These are phyloP conservation scores for Bettongia penicillata DNA, from an alignment of 2,113 vertebrate genomes.

Conservation along the genomic window DNA sequence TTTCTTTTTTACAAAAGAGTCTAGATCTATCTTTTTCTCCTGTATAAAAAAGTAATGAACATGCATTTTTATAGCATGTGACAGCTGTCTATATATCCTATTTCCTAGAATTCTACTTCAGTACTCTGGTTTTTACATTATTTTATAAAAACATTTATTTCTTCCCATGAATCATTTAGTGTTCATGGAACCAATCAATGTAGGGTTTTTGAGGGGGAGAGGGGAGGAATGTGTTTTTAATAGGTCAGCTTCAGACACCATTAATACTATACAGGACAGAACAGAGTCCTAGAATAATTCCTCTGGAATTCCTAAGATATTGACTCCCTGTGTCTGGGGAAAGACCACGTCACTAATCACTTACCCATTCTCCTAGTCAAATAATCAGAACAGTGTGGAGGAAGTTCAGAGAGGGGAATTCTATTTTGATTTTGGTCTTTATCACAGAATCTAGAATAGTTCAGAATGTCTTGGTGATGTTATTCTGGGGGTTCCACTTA, in stretches of 20 bases:
- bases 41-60: not conserved
- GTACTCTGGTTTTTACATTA: slow-evolving; percentile 1
- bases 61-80: not conserved
- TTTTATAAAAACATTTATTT: not conserved
- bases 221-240: slow-evolving; percentile 27
- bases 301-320: slow-evolving; percentile 47
- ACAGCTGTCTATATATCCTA: not conserved
- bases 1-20: not conserved
- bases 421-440: slow-evolving; percentile 4
- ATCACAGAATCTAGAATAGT: slow-evolving; percentile 12
- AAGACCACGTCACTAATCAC: slow-evolving; percentile 39
- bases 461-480: not conserved
- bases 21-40: not conserved
- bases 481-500: not conserved
- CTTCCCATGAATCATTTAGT: not conserved
- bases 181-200: slow-evolving; percentile 29
- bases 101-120: not conserved
- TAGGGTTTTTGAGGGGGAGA: not conserved
- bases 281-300: slow-evolving; percentile 48
- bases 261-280: slow-evolving; percentile 42
- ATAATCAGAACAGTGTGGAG: slow-evolving; percentile 44
- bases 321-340: slow-evolving; percentile 47
- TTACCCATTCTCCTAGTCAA: slow-evolving; percentile 33
- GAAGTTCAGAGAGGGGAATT: not conserved
- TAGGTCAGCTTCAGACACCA: slow-evolving; percentile 15